Percentiles rank a stretch among this genome's conserved stretches.
phyloP scores from a whole-genome alignment of 2,797 vertebrate species.

The Sarcoramphus papa region DNA sequence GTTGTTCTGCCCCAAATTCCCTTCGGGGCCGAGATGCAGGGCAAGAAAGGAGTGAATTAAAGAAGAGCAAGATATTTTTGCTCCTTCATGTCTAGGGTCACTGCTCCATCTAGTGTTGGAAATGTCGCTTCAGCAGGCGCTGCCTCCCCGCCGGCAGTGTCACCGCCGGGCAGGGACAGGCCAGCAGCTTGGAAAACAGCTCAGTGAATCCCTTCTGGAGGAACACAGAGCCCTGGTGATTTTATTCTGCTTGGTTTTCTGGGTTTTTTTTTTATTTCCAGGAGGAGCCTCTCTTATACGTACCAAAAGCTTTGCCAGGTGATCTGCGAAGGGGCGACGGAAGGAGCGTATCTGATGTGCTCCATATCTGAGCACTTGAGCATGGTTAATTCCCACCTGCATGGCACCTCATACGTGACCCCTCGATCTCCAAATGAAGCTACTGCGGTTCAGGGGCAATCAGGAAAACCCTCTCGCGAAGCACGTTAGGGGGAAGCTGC shows the following conservation, averaged over 20 bases:
- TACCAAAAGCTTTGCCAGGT: neutral
- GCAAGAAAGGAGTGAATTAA: neutral
- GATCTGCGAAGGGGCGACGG: rapidly evolving
- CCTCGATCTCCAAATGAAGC: neutral
- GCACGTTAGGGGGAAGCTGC: neutral
- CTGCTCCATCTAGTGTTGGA: slow-evolving; percentile 62
- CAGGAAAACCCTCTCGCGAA: neutral
- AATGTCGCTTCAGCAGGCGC: neutral
- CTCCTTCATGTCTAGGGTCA: neutral
- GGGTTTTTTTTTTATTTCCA: neutral
- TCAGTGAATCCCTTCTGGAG: neutral
- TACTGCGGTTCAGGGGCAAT: neutral
- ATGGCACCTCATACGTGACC: rapidly evolving
- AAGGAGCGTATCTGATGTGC: neutral
- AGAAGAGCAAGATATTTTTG: rapidly evolving
- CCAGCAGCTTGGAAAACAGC: neutral
- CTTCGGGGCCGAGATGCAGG: neutral
- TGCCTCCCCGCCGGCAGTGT: rapidly evolving
- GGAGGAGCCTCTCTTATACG: rapidly evolving
- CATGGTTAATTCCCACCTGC: neutral
- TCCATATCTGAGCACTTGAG: rapidly evolving
- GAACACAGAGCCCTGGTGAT: neutral
- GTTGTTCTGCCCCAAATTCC: neutral
- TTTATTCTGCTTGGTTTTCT: neutral
- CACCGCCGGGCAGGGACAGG: neutral